Base-by-base conservation (phyloP, 2,888 invertebrate genomes). In the Acanthosepion lycidas region DNA sequence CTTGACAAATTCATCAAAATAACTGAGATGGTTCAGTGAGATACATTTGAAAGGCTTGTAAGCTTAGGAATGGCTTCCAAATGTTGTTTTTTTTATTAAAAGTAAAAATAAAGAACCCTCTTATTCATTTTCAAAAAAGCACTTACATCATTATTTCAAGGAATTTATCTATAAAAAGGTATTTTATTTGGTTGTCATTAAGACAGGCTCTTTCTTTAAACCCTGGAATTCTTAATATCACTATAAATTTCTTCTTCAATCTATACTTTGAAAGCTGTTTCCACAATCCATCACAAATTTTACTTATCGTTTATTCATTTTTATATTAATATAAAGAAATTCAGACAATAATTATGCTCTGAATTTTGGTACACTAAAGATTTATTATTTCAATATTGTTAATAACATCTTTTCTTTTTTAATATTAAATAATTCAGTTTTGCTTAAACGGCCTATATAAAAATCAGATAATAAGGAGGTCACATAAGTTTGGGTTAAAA, bases 141-240 rank as follows among this genome's bases (percentile, higher is more conserved):
- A 78, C 78, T 78, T 78, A 78, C 78, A 78, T 64, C 64, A 64
- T 78, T 78, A 78, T 78, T 78, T 78, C 78, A 78, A 78, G n/a
- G 78, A 78, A 78, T 78, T n/a, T 78, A 15, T n/a, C n/a, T n/a
- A 15, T 15, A 28, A n/a, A 78, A 78, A 78, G n/a, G 8, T n/a
- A 78, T 78, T 78, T 78, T 78, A 78, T 78, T 78, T 78, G 28
- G 9, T 28, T 9, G 78, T 78, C 28, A 78, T 78, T 15, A 9
- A n/a, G 28, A 12, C 9, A n/a, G 28, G 28, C 1, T 78, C 9
- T 78, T 78, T 78, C 28, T 78, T n/a, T 78, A n/a, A 78, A 78
- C 12, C 0, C 15, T n/a, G 9, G n/a, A 1, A 78, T 78, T 78
- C 12, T 20, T 20, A 59, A 64, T 28, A 64, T 64, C 64, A 64